phyloP scores from a whole-genome alignment of 1,140 invertebrate species.

The Phthorimaea operculella region DNA sequence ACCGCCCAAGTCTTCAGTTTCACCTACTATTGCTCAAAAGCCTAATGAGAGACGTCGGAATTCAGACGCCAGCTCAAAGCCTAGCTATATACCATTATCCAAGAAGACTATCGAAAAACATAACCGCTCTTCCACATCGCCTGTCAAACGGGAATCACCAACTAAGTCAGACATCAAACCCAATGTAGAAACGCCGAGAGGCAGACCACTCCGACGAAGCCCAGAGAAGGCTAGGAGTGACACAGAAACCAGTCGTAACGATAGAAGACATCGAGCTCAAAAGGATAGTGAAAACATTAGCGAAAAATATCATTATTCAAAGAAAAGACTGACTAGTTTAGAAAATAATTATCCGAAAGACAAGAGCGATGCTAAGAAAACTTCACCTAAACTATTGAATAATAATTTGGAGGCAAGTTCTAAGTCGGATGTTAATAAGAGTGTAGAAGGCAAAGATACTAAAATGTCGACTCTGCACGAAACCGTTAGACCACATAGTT shows the following conservation, averaged over 20 bases:
- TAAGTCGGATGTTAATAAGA: constrained; percentile 30
- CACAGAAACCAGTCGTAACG: constrained; percentile 48
- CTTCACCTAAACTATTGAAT: constrained; percentile 46
- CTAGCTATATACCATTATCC: constrained; percentile 56
- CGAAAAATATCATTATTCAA: constrained; percentile 65
- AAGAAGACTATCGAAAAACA: constrained; percentile 46
- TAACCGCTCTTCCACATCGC: constrained; percentile 38
- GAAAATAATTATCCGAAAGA: constrained; percentile 58
- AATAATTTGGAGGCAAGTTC: constrained; percentile 31
- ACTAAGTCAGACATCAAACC: constrained; percentile 37
- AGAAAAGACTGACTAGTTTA: constrained; percentile 68
- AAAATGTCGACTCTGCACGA: constrained; percentile 60
- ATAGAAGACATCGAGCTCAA: constrained; percentile 59
- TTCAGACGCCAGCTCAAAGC: constrained; percentile 43
- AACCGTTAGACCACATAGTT: constrained; percentile 50
- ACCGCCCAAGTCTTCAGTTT: constrained; percentile 22
- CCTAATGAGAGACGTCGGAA: constrained; percentile 43
- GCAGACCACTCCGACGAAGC: constrained; percentile 37
- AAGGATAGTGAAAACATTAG: constrained; percentile 59
- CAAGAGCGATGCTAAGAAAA: constrained; percentile 42
- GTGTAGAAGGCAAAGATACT: constrained; percentile 36
- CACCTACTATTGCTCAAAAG: constrained; percentile 18
- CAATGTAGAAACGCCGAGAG: constrained; percentile 40
- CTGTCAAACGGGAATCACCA: constrained; percentile 43
- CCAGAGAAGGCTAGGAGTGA: constrained; percentile 57